Evolutionary conservation across 2,113 vertebrate species (phyloP).

Genomic region (Athene cunicularia): DNA sequence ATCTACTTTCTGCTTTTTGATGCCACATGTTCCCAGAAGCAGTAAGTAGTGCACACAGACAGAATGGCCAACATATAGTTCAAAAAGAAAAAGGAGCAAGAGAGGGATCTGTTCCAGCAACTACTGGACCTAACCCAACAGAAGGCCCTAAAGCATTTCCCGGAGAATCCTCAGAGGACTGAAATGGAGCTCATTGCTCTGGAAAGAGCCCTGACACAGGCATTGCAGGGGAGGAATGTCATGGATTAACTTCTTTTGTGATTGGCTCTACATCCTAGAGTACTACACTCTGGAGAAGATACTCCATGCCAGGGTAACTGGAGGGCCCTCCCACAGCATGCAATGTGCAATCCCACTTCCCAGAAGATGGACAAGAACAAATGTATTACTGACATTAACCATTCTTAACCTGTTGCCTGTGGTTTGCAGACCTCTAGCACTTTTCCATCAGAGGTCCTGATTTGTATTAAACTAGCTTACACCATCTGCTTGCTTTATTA

Average conservation of each 20-base stretch:
- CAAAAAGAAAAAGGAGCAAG: background rate
- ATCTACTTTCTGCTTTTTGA: background rate
- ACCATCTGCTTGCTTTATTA: background rate
- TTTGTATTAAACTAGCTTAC: background rate
- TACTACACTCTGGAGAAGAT: background rate
- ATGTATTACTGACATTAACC: background rate
- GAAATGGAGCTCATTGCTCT: slow-evolving; percentile 31
- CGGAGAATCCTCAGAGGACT: background rate
- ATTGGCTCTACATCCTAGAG: accelerated
- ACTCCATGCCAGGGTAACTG: background rate
- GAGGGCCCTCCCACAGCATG: background rate
- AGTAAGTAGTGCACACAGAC: background rate
- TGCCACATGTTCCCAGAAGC: background rate
- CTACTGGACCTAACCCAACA: slow-evolving; percentile 8
- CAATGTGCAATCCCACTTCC: background rate
- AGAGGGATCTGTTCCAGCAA: background rate
- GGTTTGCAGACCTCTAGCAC: background rate
- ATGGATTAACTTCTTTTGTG: background rate
- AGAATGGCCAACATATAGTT: background rate
- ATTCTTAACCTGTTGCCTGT: background rate
- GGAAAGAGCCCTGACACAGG: slow-evolving; percentile 10
- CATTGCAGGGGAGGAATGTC: background rate
- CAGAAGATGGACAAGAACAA: background rate
- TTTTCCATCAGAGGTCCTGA: background rate
- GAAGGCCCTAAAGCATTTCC: slow-evolving; percentile 39